phyloP scores from a whole-genome alignment of 2,113 vertebrate species.

The Bos indicus region DNA sequence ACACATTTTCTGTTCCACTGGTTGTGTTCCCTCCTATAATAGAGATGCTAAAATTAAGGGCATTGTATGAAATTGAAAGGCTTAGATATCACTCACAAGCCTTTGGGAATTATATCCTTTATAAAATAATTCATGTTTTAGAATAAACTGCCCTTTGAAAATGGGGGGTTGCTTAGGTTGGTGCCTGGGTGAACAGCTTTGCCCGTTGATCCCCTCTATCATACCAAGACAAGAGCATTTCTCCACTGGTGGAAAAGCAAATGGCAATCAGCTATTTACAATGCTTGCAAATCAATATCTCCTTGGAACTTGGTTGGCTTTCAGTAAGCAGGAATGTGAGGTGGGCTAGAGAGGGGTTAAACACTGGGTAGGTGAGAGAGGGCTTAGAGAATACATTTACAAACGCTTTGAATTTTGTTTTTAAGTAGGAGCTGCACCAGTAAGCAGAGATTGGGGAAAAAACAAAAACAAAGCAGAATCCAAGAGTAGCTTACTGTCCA shows the following conservation, averaged over 20 bases:
- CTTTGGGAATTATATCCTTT: neutral
- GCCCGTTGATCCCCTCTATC: neutral
- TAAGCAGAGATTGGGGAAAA: neutral
- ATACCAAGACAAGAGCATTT: conserved; percentile 18
- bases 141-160: conserved; percentile 27
- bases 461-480: neutral
- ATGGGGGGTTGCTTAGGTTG: conserved; percentile 2
- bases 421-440: neutral
- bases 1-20: conserved; percentile 37
- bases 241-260: conserved; percentile 18
- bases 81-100: conserved; percentile 24
- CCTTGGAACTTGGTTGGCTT: conserved; percentile 25
- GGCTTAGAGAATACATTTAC: neutral
- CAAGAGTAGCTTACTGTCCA: neutral
- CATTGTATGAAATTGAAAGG: neutral
- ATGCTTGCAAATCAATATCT: neutral
- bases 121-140: conserved; percentile 25
- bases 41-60: conserved; percentile 40
- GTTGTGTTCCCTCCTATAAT: neutral
- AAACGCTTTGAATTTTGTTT: neutral
- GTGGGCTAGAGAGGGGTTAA: neutral
- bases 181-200: neutral
- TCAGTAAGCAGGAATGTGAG: neutral
- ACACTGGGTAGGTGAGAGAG: neutral
- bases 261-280: neutral